phyloP scores from a whole-genome alignment of 2,797 vertebrate species.

The Botia almorhae region DNA sequence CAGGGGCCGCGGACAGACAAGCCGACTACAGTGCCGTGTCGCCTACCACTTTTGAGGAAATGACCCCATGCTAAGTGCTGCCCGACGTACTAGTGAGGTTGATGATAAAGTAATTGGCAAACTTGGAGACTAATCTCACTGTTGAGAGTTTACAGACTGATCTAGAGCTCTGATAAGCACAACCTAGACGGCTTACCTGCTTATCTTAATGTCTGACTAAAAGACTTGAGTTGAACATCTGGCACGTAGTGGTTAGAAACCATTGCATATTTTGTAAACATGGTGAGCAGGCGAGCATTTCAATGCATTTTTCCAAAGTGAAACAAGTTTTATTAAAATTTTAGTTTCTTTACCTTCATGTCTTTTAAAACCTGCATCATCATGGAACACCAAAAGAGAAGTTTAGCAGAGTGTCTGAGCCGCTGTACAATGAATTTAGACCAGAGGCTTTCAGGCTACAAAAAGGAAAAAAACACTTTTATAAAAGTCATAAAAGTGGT shows the following conservation, averaged over 20 bases:
- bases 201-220: constrained; percentile 40
- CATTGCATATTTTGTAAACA: constrained; percentile 43
- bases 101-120: constrained; percentile 52
- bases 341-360: not conserved
- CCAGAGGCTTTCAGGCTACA: no score
- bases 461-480: no score
- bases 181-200: constrained; percentile 46
- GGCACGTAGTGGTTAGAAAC: constrained; percentile 37
- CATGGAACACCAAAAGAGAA: no score
- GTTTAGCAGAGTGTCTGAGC: no score
- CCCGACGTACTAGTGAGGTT: constrained; percentile 44
- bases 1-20: constrained; percentile 49
- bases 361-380: not conserved
- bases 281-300: constrained; percentile 25
- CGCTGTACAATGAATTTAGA: no score
- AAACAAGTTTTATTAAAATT: not conserved
- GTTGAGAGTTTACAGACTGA: constrained; percentile 45
- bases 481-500: no score
- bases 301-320: constrained; percentile 38
- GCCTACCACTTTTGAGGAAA: constrained; percentile 54
- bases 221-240: constrained; percentile 23
- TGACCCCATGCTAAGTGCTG: constrained; percentile 58
- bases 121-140: constrained; percentile 47
- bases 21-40: constrained; percentile 45
- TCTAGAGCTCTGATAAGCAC: constrained; percentile 44